phyloP scores from a whole-genome alignment of 2,888 invertebrate species.

The Zelleria hepariella region DNA sequence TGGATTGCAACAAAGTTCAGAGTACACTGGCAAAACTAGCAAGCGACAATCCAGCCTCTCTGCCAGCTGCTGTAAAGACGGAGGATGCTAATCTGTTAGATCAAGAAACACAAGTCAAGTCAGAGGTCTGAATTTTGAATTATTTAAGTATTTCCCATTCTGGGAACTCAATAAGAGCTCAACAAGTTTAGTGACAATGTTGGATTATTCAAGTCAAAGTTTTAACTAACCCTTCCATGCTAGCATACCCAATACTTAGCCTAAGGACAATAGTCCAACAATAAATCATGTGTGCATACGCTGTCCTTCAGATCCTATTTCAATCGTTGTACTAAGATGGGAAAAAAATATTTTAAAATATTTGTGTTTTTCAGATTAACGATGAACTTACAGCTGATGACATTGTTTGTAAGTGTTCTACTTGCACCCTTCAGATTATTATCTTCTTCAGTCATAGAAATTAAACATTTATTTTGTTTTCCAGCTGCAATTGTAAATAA shows the following conservation, averaged over 20 bases:
- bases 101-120: conserved; percentile 26
- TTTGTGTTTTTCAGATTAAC: conserved; percentile 44
- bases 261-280: too few species aligned
- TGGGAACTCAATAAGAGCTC: too few species aligned
- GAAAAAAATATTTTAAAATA: conserved; percentile 4
- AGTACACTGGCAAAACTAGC: conserved; percentile 36
- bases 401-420: conserved; percentile 55
- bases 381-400: conserved; percentile 51
- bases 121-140: conserved; percentile 45
- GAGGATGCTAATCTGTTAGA: not conserved
- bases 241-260: too few species aligned
- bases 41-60: not conserved
- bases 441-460: not conserved
- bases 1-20: conserved; percentile 57
- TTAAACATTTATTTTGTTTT: conserved; percentile 9
- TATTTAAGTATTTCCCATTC: too few species aligned
- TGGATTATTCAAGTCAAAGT: too few species aligned
- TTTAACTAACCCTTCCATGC: too few species aligned
- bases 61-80: not conserved
- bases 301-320: too few species aligned
- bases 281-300: too few species aligned
- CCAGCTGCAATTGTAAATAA: conserved; percentile 36
- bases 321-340: not conserved
- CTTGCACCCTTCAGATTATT: not conserved
- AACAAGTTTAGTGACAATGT: too few species aligned